Percentiles rank a stretch among this genome's conserved stretches.
Conservation (phyloP, 2,888 invertebrate genomes). For the Drosophila kanekoi region DNA sequence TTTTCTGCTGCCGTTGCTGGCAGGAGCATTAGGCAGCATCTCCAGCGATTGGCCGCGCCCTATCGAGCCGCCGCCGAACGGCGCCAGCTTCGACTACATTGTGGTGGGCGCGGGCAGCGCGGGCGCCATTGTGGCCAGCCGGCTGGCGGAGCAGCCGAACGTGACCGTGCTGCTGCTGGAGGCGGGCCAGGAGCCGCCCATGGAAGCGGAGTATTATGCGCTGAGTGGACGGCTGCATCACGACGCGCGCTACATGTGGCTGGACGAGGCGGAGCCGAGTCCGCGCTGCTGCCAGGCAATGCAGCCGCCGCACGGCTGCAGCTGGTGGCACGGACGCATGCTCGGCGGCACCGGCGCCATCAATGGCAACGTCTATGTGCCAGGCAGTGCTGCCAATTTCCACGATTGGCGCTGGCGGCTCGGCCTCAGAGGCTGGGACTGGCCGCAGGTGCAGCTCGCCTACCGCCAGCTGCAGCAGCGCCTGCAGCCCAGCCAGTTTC, state of each 20-base stretch:
- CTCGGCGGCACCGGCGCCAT: conserved; percentile 88
- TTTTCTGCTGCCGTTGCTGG: background rate
- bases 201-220: conserved; percentile 81
- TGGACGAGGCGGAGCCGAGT: conserved; percentile 73
- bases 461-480: conserved; percentile 86
- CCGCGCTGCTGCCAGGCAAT: conserved; percentile 72
- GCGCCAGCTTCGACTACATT: conserved; percentile 86
- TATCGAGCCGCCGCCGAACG: background rate
- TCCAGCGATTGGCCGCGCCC: conserved; percentile 86
- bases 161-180: conserved; percentile 92
- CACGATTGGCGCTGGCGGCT: conserved; percentile 86
- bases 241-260: conserved; percentile 72
- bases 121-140: conserved; percentile 87
- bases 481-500: conserved; percentile 84
- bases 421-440: conserved; percentile 87
- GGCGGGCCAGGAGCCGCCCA: conserved; percentile 89
- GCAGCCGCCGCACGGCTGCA: conserved; percentile 67
- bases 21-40: conserved; percentile 84
- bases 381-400: conserved; percentile 87
- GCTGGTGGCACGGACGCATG: conserved; percentile 88
- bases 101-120: conserved; percentile 88
- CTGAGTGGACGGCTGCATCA: conserved; percentile 66
- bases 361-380: conserved; percentile 88
- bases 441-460: conserved; percentile 85
- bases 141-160: conserved; percentile 89